Conservation (phyloP, 2,888 invertebrate species). For the Dryococelus australis region DNA sequence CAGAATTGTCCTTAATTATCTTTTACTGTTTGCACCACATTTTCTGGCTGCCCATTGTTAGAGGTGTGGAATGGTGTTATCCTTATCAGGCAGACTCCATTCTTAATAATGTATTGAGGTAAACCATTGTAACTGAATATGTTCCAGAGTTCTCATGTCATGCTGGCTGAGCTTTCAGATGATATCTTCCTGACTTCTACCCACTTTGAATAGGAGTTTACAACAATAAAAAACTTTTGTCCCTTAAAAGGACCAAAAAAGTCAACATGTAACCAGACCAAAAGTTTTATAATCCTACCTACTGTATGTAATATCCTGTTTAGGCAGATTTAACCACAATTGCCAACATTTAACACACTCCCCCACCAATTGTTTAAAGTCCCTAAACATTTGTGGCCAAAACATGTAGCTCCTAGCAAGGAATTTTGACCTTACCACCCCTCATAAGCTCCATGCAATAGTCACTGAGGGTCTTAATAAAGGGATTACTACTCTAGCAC, state of each 20-base stretch:
- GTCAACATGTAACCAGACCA: constrained; percentile 50
- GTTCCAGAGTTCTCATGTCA: constrained; percentile 33
- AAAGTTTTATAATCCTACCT: constrained; percentile 42
- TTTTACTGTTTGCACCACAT: constrained; percentile 47
- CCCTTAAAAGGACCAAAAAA: constrained; percentile 47
- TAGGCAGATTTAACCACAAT: constrained; percentile 35
- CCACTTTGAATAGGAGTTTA: constrained; percentile 48
- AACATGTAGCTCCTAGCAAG: constrained; percentile 40
- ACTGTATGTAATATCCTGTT: constrained; percentile 26
- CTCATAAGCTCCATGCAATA: constrained; percentile 37
- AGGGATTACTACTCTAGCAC: constrained; percentile 28
- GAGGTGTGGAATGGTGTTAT: constrained; percentile 46
- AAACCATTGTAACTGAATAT: constrained; percentile 40
- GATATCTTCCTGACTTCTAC: constrained; percentile 37
- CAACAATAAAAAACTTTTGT: constrained; percentile 47
- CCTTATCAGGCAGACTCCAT: constrained; percentile 43
- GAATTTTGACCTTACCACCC: constrained; percentile 37
- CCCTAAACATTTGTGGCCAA: constrained; percentile 45
- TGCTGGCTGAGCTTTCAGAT: constrained; percentile 34
- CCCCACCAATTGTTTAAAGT: constrained; percentile 38
- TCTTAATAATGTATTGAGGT: constrained; percentile 31
- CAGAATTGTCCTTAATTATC: constrained; percentile 31
- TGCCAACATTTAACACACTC: constrained; percentile 41
- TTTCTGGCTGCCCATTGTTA: constrained; percentile 46
- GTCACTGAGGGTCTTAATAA: constrained; percentile 31